phyloP scores from a whole-genome alignment of 2,888 invertebrate species.

The Smittia sp. region DNA sequence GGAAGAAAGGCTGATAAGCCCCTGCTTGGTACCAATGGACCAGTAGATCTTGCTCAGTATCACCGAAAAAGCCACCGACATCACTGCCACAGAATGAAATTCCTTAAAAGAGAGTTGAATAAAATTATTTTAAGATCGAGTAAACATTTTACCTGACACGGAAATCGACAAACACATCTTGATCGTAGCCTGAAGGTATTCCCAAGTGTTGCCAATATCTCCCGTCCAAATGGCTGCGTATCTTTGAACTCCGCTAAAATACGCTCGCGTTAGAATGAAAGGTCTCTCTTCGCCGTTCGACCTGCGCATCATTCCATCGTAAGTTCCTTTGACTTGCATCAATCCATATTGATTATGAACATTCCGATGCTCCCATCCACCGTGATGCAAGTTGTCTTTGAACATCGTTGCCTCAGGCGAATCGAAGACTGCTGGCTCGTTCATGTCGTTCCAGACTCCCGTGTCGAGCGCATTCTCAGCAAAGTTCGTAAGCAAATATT shows the following conservation, averaged over 20 bases:
- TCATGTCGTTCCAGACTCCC: conserved; percentile 99
- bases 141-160: no score
- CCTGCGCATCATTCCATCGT: conserved; percentile 59
- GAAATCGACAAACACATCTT: conserved; percentile 93
- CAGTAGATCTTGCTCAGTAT: conserved; percentile 88
- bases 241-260: conserved; percentile 61
- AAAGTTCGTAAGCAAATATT: conserved; percentile 58
- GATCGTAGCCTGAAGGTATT: conserved; percentile 77
- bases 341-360: conserved; percentile 93
- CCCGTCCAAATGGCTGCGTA: conserved; percentile 96
- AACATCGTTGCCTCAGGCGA: conserved; percentile 98
- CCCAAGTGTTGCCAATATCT: conserved; percentile 95
- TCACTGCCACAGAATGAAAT: conserved; percentile 93
- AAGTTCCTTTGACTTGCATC: conserved; percentile 63
- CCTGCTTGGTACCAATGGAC: conserved; percentile 96
- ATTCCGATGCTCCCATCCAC: conserved; percentile 85
- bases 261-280: conserved; percentile 88
- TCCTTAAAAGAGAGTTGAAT: no score
- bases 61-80: conserved; percentile 96
- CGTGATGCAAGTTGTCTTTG: conserved; percentile 85
- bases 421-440: conserved; percentile 97
- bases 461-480: conserved; percentile 73
- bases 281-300: conserved; percentile 73
- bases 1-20: conserved; percentile 91
- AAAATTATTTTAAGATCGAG: no score